Evolutionary conservation across 2,797 vertebrate genomes (phyloP).

Genomic region (Chrysocyon brachyurus): DNA sequence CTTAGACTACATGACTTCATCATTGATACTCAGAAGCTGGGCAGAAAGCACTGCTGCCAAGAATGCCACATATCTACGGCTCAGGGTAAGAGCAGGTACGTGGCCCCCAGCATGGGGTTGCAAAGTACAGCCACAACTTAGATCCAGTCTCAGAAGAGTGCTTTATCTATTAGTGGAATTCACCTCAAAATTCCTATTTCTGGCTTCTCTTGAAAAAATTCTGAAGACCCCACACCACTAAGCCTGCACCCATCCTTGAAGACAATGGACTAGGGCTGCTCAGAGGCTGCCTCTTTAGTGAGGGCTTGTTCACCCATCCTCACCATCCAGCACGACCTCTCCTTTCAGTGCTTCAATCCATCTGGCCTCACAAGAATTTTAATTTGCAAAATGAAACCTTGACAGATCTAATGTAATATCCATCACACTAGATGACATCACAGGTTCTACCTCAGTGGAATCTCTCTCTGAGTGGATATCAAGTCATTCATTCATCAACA

Average conservation of each 20-base stretch:
- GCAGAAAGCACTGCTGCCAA: not conserved
- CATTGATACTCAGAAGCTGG: not conserved
- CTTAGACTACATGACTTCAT: not conserved
- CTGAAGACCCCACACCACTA: not conserved
- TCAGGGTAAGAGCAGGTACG: no score
- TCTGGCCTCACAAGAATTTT: not conserved
- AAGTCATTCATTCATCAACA: not conserved
- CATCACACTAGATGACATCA: not conserved
- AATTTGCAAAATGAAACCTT: not conserved
- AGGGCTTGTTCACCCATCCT: not conserved
- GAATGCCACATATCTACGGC: rapidly evolving
- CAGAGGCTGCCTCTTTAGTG: not conserved
- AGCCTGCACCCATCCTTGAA: not conserved
- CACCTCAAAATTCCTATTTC: not conserved
- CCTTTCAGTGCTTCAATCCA: not conserved
- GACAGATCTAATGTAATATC: not conserved
- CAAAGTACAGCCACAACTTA: not conserved
- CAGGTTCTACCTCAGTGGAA: not conserved
- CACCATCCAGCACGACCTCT: no score
- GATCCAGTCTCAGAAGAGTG: not conserved
- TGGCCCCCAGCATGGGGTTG: rapidly evolving
- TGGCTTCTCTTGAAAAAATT: not conserved
- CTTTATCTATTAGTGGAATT: not conserved
- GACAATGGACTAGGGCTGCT: not conserved
- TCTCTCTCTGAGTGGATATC: not conserved